phyloP scores from a whole-genome alignment of 2,113 vertebrate species.

The Polyodon spathula region DNA sequence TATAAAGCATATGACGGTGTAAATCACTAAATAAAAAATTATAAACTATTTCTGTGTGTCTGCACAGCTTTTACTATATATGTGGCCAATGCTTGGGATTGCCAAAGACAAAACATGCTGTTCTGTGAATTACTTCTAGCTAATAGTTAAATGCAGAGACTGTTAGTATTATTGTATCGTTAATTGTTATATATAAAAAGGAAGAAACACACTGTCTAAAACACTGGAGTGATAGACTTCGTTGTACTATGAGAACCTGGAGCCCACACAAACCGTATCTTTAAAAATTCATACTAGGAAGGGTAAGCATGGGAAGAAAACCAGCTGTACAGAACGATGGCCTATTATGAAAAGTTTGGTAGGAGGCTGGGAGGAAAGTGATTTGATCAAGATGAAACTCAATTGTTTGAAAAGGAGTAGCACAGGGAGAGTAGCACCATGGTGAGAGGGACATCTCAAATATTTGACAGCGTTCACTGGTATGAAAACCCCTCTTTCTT shows the following conservation, averaged over 20 bases:
- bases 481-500: slow-evolving; percentile 81
- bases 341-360: slow-evolving; percentile 90
- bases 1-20: too few relatives aligned
- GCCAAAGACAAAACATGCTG: too few relatives aligned
- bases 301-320: slow-evolving; percentile 88
- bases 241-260: slow-evolving; percentile 28
- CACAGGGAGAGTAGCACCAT: slow-evolving; percentile 90
- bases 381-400: slow-evolving; percentile 89
- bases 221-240: slow-evolving; percentile 23
- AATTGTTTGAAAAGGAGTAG: slow-evolving; percentile 88
- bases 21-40: too few relatives aligned
- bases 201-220: not conserved
- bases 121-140: too few relatives aligned
- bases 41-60: too few relatives aligned
- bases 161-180: too few relatives aligned
- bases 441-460: slow-evolving; percentile 96
- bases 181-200: too few relatives aligned
- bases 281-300: slow-evolving; percentile 38
- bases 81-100: too few relatives aligned
- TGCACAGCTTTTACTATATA: too few relatives aligned
- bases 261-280: slow-evolving; percentile 22
- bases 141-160: too few relatives aligned
- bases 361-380: slow-evolving; percentile 80
- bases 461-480: slow-evolving; percentile 98
- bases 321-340: slow-evolving; percentile 82